These are phyloP conservation scores for Schrankia costaestrigalis DNA, from an alignment of 2,888 invertebrate species.

Conservation along the genomic window DNA sequence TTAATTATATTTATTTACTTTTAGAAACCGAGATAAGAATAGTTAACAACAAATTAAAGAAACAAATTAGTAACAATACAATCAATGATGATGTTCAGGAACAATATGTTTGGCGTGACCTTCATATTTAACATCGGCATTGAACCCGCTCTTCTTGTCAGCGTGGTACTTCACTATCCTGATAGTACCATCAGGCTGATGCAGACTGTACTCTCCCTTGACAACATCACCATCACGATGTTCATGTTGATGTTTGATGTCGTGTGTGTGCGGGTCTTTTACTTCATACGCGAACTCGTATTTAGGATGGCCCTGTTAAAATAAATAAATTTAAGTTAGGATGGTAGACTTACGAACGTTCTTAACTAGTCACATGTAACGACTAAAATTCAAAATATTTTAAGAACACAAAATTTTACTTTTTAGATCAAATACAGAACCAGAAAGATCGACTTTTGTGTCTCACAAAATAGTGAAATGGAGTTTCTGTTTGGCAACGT, in stretches of 20 bases:
- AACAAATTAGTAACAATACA: too few species aligned
- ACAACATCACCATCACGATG: conserved; percentile 76
- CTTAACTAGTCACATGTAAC: not conserved
- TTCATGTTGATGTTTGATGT: conserved; percentile 62
- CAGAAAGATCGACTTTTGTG: too few species aligned
- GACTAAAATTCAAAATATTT: too few species aligned
- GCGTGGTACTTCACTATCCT: conserved; percentile 41
- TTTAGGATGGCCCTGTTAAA: conserved; percentile 4
- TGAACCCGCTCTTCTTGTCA: conserved; percentile 39
- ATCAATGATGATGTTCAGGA: conserved; percentile 29
- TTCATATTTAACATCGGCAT: conserved; percentile 27
- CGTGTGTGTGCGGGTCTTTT: conserved; percentile 63
- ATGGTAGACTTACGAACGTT: too few species aligned
- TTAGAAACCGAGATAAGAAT: too few species aligned
- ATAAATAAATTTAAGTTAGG: not conserved
- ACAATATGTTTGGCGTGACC: conserved; percentile 31
- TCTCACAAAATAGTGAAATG: too few species aligned
- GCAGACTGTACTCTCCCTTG: conserved; percentile 74
- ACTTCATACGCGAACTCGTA: conserved; percentile 61
- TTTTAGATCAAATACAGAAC: conserved; percentile 1
- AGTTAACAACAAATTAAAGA: conserved; percentile 1
- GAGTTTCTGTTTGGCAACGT: too few species aligned
- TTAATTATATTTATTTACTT: too few species aligned
- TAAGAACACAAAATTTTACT: not conserved
- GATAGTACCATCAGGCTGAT: conserved; percentile 71